These are phyloP conservation scores for Plagiodera versicolora DNA, from an alignment of 2,888 invertebrate genomes.

Conservation along the genomic window DNA sequence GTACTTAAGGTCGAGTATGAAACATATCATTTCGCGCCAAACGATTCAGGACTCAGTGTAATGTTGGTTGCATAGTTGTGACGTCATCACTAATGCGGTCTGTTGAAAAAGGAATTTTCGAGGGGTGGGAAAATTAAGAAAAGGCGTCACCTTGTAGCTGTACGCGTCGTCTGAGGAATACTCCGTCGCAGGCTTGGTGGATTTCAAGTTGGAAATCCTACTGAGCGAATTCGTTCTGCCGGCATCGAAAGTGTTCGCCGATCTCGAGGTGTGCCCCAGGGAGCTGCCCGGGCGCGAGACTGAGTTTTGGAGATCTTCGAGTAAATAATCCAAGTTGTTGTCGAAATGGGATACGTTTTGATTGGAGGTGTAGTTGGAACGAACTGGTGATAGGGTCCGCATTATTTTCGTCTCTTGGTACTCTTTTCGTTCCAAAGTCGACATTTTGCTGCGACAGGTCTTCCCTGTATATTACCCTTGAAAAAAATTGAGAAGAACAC, in stretches of 20 bases:
- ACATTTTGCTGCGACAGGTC: slow-evolving; percentile 51
- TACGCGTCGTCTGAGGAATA: slow-evolving; percentile 53
- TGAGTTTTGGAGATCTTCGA: slow-evolving; percentile 55
- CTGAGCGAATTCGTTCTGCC: slow-evolving; percentile 47
- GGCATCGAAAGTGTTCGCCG: slow-evolving; percentile 36
- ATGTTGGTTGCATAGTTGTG: too few species aligned
- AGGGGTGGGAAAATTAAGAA: too few species aligned
- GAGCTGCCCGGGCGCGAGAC: slow-evolving; percentile 52
- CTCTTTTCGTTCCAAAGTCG: slow-evolving; percentile 52
- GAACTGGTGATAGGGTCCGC: slow-evolving; percentile 49
- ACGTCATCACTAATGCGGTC: too few species aligned
- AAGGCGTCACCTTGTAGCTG: slow-evolving; percentile 49
- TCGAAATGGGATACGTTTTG: slow-evolving; percentile 52
- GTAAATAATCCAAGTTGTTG: slow-evolving; percentile 52
- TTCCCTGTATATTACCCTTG: slow-evolving; percentile 15
- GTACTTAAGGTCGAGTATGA: too few species aligned
- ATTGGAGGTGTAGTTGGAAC: slow-evolving; percentile 43
- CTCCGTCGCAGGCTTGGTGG: slow-evolving; percentile 51
- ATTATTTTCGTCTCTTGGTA: slow-evolving; percentile 51
- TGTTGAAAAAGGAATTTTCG: too few species aligned
- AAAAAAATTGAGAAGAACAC: too few species aligned
- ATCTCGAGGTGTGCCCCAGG: slow-evolving; percentile 43
- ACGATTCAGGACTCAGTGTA: too few species aligned
- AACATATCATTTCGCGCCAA: too few species aligned
- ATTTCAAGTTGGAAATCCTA: slow-evolving; percentile 46